Evolutionary conservation across 2,888 invertebrate genomes (phyloP).

Genomic region (Beris morrisii): DNA sequence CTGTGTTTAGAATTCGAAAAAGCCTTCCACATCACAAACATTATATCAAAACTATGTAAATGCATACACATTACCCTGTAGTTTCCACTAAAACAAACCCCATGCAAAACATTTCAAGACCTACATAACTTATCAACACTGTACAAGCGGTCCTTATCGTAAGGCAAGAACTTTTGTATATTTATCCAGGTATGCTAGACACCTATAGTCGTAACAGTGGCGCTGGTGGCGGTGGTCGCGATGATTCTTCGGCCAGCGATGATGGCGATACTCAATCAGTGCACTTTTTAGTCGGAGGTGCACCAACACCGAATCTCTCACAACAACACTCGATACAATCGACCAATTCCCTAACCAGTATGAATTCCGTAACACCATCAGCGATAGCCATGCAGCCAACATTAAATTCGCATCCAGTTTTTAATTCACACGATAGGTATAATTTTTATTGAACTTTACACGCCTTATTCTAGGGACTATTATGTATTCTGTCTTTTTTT

Average conservation of each 20-base stretch:
- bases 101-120: no score
- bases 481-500: conserved; percentile 13
- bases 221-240: conserved; percentile 45
- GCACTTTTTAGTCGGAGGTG: conserved; percentile 40
- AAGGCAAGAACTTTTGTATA: conserved; percentile 49
- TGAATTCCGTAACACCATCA: conserved; percentile 23
- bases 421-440: conserved; percentile 46
- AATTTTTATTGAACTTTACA: not conserved
- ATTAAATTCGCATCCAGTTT: conserved; percentile 42
- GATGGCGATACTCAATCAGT: conserved; percentile 49
- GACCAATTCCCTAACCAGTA: conserved; percentile 22
- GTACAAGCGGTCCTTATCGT: conserved; percentile 45
- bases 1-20: no score
- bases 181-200: conserved; percentile 50
- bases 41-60: no score
- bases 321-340: conserved; percentile 35
- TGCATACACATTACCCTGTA: no score
- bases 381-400: conserved; percentile 33
- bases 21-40: no score
- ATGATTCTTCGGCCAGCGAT: conserved; percentile 52
- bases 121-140: no score
- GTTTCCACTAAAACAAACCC: no score
- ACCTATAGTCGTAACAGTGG: conserved; percentile 46
- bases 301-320: conserved; percentile 32
- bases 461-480: not conserved